phyloP scores from a whole-genome alignment of 2,113 vertebrate species.

The Gymnarchus niloticus region DNA sequence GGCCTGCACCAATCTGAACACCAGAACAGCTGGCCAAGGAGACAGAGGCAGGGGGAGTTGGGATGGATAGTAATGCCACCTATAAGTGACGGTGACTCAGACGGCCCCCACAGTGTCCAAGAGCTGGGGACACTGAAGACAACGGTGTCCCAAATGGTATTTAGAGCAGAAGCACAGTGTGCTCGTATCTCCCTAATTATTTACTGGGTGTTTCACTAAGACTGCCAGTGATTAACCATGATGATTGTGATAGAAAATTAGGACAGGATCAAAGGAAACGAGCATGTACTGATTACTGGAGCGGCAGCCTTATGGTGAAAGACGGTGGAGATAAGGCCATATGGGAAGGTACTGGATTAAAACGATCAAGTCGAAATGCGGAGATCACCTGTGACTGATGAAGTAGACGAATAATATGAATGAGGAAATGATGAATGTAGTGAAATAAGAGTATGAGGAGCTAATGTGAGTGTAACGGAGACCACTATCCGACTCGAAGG shows the following conservation, averaged over 20 bases:
- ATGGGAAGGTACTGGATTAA: background rate
- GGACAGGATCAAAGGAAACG: background rate
- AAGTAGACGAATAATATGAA: too few species aligned
- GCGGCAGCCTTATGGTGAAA: background rate
- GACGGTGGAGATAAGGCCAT: background rate
- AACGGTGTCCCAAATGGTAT: background rate
- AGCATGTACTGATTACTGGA: background rate
- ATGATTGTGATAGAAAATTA: background rate
- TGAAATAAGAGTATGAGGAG: too few species aligned
- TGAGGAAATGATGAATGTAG: too few species aligned
- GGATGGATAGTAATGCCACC: background rate
- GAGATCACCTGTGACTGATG: background rate
- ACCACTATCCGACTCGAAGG: too few species aligned
- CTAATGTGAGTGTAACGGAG: too few species aligned
- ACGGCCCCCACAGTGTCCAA: background rate
- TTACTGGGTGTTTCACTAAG: background rate
- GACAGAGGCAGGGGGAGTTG: background rate
- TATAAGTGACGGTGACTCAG: background rate
- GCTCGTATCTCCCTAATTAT: background rate
- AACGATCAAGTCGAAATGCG: background rate
- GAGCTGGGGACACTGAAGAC: background rate
- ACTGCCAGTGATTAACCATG: background rate
- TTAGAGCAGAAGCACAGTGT: background rate
- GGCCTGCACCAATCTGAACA: background rate
- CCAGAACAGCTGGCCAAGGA: background rate